These are phyloP conservation scores for Germaria angustata DNA, from an alignment of 2,888 invertebrate species.

Conservation along the genomic window DNA sequence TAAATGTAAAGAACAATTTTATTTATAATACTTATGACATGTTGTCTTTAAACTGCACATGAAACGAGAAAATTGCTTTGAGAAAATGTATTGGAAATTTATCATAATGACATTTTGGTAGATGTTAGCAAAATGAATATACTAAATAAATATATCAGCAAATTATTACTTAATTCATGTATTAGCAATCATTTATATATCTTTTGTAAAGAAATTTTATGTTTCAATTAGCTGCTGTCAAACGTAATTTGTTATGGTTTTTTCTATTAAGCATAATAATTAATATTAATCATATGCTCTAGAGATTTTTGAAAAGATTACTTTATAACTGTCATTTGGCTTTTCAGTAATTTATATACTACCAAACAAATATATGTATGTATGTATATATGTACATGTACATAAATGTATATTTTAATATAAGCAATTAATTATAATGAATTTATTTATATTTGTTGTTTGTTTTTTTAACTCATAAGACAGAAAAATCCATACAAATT, in stretches of 20 bases:
- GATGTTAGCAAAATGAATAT: too few species aligned
- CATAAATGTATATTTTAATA: not conserved
- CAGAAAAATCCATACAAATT: not conserved
- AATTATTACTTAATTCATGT: too few species aligned
- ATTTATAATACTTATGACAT: slow-evolving; percentile 45
- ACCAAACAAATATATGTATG: too few species aligned
- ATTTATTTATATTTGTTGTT: not conserved
- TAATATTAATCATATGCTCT: slow-evolving; percentile 35
- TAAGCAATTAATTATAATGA: not conserved
- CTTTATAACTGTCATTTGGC: not conserved
- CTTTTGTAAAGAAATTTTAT: not conserved
- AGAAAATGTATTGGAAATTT: slow-evolving; percentile 11
- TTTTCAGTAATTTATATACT: slow-evolving; percentile 3
- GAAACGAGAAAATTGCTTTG: not conserved
- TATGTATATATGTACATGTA: too few species aligned
- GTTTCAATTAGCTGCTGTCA: not conserved
- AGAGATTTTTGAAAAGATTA: not conserved
- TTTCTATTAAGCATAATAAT: not conserved
- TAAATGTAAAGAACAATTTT: not conserved
- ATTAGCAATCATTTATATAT: not conserved
- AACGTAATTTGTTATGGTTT: not conserved
- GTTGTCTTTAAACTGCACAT: not conserved
- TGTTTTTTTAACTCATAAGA: not conserved
- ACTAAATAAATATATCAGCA: too few species aligned
- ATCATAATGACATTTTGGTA: not conserved